Base-by-base conservation (phyloP, 1,140 invertebrate species). In the Euwallacea fornicatus region DNA sequence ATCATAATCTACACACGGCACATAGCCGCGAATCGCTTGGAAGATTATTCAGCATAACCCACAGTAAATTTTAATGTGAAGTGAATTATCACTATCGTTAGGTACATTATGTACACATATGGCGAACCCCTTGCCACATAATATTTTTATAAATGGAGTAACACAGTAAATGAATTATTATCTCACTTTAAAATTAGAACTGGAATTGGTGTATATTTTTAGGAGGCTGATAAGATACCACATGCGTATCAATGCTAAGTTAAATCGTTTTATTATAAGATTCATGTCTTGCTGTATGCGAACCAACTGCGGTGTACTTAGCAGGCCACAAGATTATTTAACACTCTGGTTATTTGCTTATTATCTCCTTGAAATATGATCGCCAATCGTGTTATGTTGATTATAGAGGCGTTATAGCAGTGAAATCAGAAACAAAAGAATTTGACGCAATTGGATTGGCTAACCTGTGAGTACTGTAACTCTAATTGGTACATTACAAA, bases 151-250 rank as follows among this genome's bases (percentile, higher is more conserved):
- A 50, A 50, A 50, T 13, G 9, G 46, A 3, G 46, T 50, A 50
- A 50, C 46, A 50, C 46, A 50, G 46, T 50, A 50, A 50, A 11
- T 50, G 46, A 50, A 50, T 33, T 33, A 50, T 50, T 50, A 50
- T 50, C 46, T 50, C 4, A 6, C 9, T 50, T 50, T 50, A 50
- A 11, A 50, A 50, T 50, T 50, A 50, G 46, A 50, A 50, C 46
- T 50, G 46, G 46, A 50, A 50, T 50, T 50, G 46, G 46, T 50
- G 46, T 50, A 50, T 50, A 33, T 33, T 33, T 50, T 50, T 11
- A 50, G 46, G 46, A 50, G 13, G 13, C 46, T 13, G 46, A 50
- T 50, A 50, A 50, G 46, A 50, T 50, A 50, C 9, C 9, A 50
- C 7, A 33, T 33, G 21, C 21, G 46, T 50, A 50, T 50, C 46